Base-by-base conservation (phyloP, 2,797 vertebrate species). In the Phrynocephalus forsythii region DNA sequence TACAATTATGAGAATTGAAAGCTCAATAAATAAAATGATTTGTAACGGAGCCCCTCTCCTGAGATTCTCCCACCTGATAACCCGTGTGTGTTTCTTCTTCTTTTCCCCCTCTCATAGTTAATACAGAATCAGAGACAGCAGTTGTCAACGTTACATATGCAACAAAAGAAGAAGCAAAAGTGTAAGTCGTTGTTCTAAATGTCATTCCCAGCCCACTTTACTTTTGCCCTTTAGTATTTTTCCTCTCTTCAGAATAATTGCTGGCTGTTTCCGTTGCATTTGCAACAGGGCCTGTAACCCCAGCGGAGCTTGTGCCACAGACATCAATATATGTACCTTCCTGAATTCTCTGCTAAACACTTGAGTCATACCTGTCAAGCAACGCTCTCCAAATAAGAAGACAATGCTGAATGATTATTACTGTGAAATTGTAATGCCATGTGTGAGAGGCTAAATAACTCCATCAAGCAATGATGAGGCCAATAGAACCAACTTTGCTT, bases 101-200 rank as follows among this genome's bases (percentile, higher is more conserved):
- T 1, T 38, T 79, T 56, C 50, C 20, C 11, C 28, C 13, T 1
- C 20, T 24, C 28, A 48, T 96, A 99, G 98, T 99, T 94, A 99
- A 98, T 96, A 98, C 98, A 94, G 98, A 99, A 92, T 97, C 98
- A 93, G 98, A 99, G 96, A 98, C 98, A 90, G 98, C 98, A 0
- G 98, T 99, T 91, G 98, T 99, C 97, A 99, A 99, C 92, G 98
- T 99, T 92, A 99, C 98, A 0, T 99, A 98, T 48, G 94, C 97
- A 82, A 98, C 97, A 16, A 98, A 98, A 97, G 98, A 98, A 87
- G 98, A 99, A 96, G 98, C 98, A 92, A 99, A 99, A 98, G 95
- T 95, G 98, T 99, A 97, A 98, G 98, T 95, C 92, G 24, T 1
- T 15, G 22, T 91, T 50, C 10, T 11, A 75, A 86, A 33, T 0